Conservation (phyloP, 2,888 invertebrate species). For the Pyrgus malvae region DNA sequence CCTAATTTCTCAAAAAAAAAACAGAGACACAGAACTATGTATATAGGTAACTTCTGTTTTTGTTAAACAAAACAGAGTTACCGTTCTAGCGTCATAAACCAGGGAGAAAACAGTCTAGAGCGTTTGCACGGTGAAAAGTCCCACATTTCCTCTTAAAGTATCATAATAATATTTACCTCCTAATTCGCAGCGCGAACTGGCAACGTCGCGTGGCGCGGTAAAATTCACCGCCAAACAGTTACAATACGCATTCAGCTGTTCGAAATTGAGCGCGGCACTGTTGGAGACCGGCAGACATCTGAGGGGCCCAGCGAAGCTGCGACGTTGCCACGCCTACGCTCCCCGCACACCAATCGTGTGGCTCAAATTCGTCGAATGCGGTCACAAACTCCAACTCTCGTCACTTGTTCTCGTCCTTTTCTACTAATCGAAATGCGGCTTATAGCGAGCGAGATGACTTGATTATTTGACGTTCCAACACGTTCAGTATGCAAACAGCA, state of each 20-base stretch:
- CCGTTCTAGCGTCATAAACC: too few relatives aligned
- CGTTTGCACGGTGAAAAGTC: too few relatives aligned
- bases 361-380: slow-evolving; percentile 40
- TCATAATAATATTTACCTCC: slow-evolving; percentile 65
- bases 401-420: slow-evolving; percentile 39
- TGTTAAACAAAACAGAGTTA: too few relatives aligned
- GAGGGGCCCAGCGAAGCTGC: slow-evolving; percentile 56
- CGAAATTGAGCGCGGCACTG: slow-evolving; percentile 69
- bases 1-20: too few relatives aligned
- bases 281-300: slow-evolving; percentile 59
- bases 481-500: slow-evolving; percentile 35
- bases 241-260: slow-evolving; percentile 78
- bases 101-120: too few relatives aligned
- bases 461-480: slow-evolving; percentile 37
- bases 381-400: slow-evolving; percentile 42
- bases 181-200: slow-evolving; percentile 61
- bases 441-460: slow-evolving; percentile 41
- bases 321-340: slow-evolving; percentile 64
- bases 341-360: slow-evolving; percentile 52
- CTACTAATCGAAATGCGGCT: slow-evolving; percentile 33
- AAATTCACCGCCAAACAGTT: slow-evolving; percentile 64
- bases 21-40: too few relatives aligned
- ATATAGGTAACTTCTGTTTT: too few relatives aligned
- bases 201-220: slow-evolving; percentile 63
- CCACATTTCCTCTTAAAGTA: too few relatives aligned